A percentile compares a stretch with the other conserved stretches of the same genome.
Evolutionary conservation across 2,113 vertebrate genomes (phyloP).

Genomic region (Hyperoodon ampullatus): DNA sequence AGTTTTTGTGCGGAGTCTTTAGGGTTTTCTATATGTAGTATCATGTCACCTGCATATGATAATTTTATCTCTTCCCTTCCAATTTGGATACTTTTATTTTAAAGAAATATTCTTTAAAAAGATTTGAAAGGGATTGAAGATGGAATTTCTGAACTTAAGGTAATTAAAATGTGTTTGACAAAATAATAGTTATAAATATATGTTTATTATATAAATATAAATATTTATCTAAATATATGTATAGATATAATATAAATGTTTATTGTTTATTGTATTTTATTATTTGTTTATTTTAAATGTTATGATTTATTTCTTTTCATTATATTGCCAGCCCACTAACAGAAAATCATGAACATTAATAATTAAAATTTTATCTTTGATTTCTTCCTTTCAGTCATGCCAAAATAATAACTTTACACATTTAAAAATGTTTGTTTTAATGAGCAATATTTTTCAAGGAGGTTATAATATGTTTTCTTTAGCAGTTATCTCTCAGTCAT

Average conservation of each 20-base stretch:
- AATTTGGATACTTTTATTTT: too few species aligned
- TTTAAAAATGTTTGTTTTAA: background rate
- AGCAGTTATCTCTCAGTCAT: background rate
- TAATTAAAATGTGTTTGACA: background rate
- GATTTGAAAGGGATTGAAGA: background rate
- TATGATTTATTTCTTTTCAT: background rate
- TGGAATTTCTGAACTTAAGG: background rate
- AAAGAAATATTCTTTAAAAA: background rate
- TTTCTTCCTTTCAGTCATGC: background rate
- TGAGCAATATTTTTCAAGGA: background rate
- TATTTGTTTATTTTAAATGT: slow-evolving; percentile 8
- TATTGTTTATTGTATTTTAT: background rate
- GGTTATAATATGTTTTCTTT: background rate
- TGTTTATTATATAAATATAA: too few species aligned
- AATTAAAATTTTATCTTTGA: slow-evolving; percentile 20
- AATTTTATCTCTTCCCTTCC: too few species aligned
- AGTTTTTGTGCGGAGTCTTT: too few species aligned
- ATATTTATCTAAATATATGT: too few species aligned
- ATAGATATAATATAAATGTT: background rate
- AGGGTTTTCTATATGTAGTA: too few species aligned
- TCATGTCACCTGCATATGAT: too few species aligned
- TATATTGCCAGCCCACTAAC: background rate
- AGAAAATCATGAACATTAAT: background rate
- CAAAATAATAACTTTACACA: background rate
- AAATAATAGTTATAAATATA: background rate